These are phyloP conservation scores for Micromussa lordhowensis DNA, from an alignment of 92 coral and sea anemone species.

Conservation along the genomic window DNA sequence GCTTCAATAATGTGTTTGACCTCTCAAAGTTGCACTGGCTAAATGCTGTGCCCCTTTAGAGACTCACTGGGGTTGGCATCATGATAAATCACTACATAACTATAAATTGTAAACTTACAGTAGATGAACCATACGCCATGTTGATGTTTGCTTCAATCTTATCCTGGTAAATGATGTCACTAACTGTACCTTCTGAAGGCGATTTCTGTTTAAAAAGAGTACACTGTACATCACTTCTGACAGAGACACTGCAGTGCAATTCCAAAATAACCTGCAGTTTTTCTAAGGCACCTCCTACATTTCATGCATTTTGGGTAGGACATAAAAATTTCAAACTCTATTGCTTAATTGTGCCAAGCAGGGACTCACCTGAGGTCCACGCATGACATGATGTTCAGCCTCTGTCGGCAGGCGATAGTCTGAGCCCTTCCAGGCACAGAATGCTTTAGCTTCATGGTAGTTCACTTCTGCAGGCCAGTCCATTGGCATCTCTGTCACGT, in stretches of 20 bases:
- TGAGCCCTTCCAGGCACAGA: constrained; percentile 75
- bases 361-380: constrained; percentile 76
- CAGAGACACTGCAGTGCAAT: no score
- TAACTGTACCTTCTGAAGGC: constrained; percentile 57
- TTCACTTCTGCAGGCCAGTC: constrained; percentile 82
- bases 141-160: constrained; percentile 67
- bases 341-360: no score
- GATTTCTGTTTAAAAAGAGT: constrained; percentile 49
- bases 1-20: no score
- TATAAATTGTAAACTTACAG: constrained; percentile 35
- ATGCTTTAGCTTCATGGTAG: constrained; percentile 75
- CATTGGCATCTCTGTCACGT: constrained; percentile 68
- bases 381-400: constrained; percentile 79
- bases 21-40: no score
- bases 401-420: constrained; percentile 72
- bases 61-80: background rate
- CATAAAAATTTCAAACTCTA: background rate
- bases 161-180: constrained; percentile 59
- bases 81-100: background rate
- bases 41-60: background rate
- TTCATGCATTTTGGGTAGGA: no score
- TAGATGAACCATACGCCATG: constrained; percentile 71
- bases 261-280: no score
- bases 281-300: no score
- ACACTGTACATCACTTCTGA: no score